phyloP scores from a whole-genome alignment of 2,888 invertebrate species.

The Malthinus flaveolus region DNA sequence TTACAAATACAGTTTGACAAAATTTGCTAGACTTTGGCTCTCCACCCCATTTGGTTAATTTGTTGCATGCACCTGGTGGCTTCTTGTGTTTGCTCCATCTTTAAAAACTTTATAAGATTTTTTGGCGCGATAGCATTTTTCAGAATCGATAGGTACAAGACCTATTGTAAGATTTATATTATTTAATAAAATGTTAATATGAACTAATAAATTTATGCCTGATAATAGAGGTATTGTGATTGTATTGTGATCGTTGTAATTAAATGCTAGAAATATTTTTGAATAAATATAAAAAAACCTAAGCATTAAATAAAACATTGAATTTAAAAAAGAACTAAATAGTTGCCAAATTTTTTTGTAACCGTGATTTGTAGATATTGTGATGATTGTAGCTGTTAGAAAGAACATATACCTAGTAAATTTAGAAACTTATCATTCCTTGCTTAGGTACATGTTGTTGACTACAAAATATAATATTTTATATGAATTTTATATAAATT shows the following conservation, averaged over 20 bases:
- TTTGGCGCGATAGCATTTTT: too few species aligned
- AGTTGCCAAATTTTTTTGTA: conserved; percentile 37
- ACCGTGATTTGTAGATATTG: conserved; percentile 38
- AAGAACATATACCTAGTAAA: conserved; percentile 60
- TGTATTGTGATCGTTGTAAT: conserved; percentile 10
- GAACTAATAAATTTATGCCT: too few species aligned
- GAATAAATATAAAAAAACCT: conserved; percentile 13
- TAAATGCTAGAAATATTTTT: conserved; percentile 9
- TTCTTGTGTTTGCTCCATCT: too few species aligned
- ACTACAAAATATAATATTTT: conserved; percentile 23
- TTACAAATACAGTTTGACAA: too few species aligned
- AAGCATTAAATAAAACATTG: background rate
- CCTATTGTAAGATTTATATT: too few species aligned
- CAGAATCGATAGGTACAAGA: too few species aligned
- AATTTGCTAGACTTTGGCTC: too few species aligned
- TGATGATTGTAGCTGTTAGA: conserved; percentile 35
- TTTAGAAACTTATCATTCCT: conserved; percentile 68
- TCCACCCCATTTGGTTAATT: too few species aligned
- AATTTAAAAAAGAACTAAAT: conserved; percentile 5
- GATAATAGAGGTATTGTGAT: conserved; percentile 18
- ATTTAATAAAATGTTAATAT: too few species aligned
- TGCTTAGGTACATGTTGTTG: conserved; percentile 52
- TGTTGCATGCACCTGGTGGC: too few species aligned
- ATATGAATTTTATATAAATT: conserved; percentile 24
- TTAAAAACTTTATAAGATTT: too few species aligned